Evolutionary conservation across 2,113 vertebrate genomes (phyloP).

Genomic region (Andinoacara biseriatus): DNA sequence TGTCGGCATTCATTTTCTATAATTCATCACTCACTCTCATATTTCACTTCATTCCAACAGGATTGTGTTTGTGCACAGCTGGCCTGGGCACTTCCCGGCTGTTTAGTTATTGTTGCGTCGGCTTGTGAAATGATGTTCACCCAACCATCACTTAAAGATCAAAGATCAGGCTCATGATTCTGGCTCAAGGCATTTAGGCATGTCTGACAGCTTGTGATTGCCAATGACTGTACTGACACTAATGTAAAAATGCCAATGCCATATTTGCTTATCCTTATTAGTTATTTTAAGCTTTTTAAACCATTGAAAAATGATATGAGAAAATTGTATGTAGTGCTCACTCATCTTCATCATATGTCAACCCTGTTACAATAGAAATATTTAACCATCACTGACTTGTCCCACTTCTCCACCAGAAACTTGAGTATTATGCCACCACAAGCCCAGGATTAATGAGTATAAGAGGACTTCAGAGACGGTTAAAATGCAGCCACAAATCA

Average conservation of each 20-base stretch:
- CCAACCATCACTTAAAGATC: slow-evolving; percentile 33
- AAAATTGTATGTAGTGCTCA: neutral
- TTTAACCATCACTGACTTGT: slow-evolving; percentile 19
- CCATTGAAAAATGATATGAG: neutral
- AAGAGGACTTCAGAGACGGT: slow-evolving; percentile 32
- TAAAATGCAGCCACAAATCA: slow-evolving; percentile 46
- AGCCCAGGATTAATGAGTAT: slow-evolving; percentile 40
- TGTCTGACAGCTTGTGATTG: slow-evolving; percentile 11
- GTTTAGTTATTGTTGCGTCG: slow-evolving; percentile 29
- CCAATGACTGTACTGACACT: neutral
- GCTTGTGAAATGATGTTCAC: slow-evolving; percentile 29
- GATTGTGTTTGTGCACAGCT: slow-evolving; percentile 9
- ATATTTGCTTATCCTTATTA: neutral
- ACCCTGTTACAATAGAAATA: neutral
- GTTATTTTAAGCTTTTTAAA: neutral
- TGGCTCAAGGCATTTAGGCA: slow-evolving; percentile 3
- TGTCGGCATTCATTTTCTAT: too few relatives aligned
- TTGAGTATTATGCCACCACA: slow-evolving; percentile 18
- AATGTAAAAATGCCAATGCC: slow-evolving; percentile 1
- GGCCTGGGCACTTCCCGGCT: neutral
- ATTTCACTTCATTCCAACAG: neutral
- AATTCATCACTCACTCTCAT: too few relatives aligned
- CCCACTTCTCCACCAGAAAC: slow-evolving; percentile 12
- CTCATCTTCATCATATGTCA: neutral
- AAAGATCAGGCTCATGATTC: slow-evolving; percentile 31